These are phyloP conservation scores for Tachina grossa DNA, from an alignment of 2,888 invertebrate genomes.

Conservation along the genomic window DNA sequence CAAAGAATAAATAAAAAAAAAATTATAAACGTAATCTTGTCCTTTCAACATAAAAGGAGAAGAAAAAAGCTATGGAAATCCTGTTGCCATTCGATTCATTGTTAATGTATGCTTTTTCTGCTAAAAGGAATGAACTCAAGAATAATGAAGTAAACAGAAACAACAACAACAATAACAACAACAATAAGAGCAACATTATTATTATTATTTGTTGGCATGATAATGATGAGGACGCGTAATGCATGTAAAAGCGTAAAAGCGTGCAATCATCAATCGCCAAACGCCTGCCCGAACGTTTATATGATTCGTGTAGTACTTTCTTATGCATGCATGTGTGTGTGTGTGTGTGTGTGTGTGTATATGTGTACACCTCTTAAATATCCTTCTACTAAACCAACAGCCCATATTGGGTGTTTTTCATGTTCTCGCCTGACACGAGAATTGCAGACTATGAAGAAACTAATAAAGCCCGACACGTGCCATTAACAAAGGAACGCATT, in stretches of 20 bases:
- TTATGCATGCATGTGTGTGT: not conserved
- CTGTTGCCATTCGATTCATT: constrained; percentile 39
- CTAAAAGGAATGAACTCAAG: constrained; percentile 40
- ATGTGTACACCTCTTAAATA: not conserved
- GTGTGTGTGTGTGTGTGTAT: not conserved
- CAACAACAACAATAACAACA: constrained; percentile 24
- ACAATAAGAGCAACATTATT: not conserved
- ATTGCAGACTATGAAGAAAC: constrained; percentile 78
- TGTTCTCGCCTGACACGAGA: constrained; percentile 72
- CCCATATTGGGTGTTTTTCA: constrained; percentile 73
- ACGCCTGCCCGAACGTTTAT: constrained; percentile 23
- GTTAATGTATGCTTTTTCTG: constrained; percentile 20
- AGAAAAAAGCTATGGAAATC: constrained; percentile 37
- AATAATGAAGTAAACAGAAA: constrained; percentile 28
- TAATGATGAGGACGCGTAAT: constrained; percentile 75
- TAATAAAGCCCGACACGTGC: constrained; percentile 83
- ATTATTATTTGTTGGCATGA: constrained; percentile 68
- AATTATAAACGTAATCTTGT: constrained; percentile 33
- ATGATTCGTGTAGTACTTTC: not conserved
- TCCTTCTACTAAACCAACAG: constrained; percentile 53
- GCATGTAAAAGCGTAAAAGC: constrained; percentile 82
- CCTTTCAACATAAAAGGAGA: constrained; percentile 30
- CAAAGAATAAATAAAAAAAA: constrained; percentile 14
- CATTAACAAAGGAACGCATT: constrained; percentile 83
- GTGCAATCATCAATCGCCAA: constrained; percentile 77